A percentile compares a stretch with the other conserved stretches of the same genome.
These are phyloP conservation scores for Falco naumanni DNA, from an alignment of 2,797 vertebrate genomes.

Conservation along the genomic window DNA sequence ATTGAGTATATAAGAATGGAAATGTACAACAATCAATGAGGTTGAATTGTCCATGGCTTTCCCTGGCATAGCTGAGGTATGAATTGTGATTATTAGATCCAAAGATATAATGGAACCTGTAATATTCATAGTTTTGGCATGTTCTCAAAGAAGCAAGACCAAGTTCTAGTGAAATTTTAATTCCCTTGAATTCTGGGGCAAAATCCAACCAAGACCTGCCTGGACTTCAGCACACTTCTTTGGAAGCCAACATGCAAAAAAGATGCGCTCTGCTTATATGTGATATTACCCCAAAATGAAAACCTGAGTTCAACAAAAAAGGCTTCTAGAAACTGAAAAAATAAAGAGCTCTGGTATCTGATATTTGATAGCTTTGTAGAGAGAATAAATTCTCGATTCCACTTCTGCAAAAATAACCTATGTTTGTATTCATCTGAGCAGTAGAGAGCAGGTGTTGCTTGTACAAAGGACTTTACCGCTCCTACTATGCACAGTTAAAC, in stretches of 20 bases:
- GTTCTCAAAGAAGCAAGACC: not conserved
- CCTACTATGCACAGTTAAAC: not conserved
- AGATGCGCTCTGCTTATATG: fast-evolving
- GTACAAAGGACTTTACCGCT: not conserved
- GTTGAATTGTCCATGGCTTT: not conserved
- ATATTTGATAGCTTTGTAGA: not conserved
- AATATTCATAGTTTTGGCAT: not conserved
- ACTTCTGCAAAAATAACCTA: not conserved
- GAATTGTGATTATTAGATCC: not conserved
- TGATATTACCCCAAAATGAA: not conserved
- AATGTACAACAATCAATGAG: not conserved
- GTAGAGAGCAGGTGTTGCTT: not conserved
- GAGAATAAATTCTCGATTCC: not conserved
- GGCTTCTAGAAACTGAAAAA: not conserved
- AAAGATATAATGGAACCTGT: not conserved
- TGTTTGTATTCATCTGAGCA: not conserved
- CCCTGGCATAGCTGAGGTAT: not conserved
- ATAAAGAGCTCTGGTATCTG: not conserved
- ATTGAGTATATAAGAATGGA: not conserved
- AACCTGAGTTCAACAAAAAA: not conserved
- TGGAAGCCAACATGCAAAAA: not conserved
- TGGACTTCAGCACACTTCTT: not conserved
- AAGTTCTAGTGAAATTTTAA: not conserved
- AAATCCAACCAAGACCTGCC: not conserved
- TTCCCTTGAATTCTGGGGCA: not conserved